Evolutionary conservation across 2,888 invertebrate genomes (phyloP).

Genomic region (Trilocha varians): DNA sequence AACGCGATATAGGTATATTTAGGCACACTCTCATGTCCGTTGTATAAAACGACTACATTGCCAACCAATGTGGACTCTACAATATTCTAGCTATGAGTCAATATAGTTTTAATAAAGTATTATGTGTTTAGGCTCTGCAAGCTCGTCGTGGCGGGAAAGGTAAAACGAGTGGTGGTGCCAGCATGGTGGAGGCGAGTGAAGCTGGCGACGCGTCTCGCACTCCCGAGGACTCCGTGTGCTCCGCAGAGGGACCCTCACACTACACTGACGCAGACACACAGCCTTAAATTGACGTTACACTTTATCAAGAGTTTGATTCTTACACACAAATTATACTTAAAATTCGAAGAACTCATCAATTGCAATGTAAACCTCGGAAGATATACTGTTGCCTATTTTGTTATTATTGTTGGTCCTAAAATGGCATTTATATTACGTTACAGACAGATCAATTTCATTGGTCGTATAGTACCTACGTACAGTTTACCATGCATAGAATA

Average conservation of each 20-base stretch:
- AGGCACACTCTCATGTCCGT: too few species aligned
- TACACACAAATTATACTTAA: neutral
- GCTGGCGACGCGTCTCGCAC: constrained; percentile 86
- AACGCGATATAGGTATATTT: too few species aligned
- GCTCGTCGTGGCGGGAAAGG: constrained; percentile 75
- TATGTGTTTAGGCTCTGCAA: constrained; percentile 81
- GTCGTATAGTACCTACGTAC: too few species aligned
- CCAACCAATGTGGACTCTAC: too few species aligned
- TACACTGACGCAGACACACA: constrained; percentile 74
- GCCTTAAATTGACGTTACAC: constrained; percentile 32
- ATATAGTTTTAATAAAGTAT: neutral
- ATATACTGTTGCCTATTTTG: too few species aligned
- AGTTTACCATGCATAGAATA: too few species aligned
- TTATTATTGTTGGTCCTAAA: too few species aligned
- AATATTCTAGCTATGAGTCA: too few species aligned
- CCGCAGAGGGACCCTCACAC: constrained; percentile 86
- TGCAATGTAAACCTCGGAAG: neutral
- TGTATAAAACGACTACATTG: too few species aligned
- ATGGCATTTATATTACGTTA: too few species aligned
- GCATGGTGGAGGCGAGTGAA: constrained; percentile 79
- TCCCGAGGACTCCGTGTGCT: constrained; percentile 93
- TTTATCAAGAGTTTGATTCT: neutral
- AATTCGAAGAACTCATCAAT: neutral
- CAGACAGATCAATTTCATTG: too few species aligned
- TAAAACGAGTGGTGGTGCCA: constrained; percentile 58